These are phyloP conservation scores for Gortyna flavago DNA, from an alignment of 2,888 invertebrate genomes.

Conservation along the genomic window DNA sequence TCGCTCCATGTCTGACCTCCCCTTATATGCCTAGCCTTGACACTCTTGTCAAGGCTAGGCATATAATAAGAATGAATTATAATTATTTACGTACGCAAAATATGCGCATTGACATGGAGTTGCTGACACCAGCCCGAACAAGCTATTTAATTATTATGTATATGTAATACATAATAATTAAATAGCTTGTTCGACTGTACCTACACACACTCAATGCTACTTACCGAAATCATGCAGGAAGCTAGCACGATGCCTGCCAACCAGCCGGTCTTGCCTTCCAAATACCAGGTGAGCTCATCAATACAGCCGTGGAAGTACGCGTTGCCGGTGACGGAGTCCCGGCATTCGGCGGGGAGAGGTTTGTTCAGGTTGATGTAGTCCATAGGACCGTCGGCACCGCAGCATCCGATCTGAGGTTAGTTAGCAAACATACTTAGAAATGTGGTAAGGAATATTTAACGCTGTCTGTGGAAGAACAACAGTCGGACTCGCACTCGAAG, in stretches of 20 bases:
- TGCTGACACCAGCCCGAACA: too few relatives aligned
- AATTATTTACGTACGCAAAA: too few relatives aligned
- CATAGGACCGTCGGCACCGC: constrained; percentile 96
- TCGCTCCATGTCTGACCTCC: too few relatives aligned
- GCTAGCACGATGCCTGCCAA: constrained; percentile 94
- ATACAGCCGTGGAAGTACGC: constrained; percentile 97
- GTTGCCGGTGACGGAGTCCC: constrained; percentile 96
- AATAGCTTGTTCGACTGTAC: background rate
- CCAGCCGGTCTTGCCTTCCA: constrained; percentile 96
- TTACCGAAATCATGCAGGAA: constrained; percentile 94
- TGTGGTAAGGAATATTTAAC: background rate
- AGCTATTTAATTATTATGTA: too few relatives aligned
- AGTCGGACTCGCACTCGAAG: background rate
- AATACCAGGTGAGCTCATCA: constrained; percentile 96
- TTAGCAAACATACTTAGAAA: background rate
- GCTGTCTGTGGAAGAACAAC: background rate
- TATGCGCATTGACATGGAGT: too few relatives aligned
- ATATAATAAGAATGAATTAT: too few relatives aligned
- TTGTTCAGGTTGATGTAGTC: constrained; percentile 94
- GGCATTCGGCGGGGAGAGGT: constrained; percentile 95
- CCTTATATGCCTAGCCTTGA: too few relatives aligned
- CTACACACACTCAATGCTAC: constrained; percentile 69
- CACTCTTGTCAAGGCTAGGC: too few relatives aligned
- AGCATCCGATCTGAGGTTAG: constrained; percentile 94
- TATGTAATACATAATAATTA: too few relatives aligned